Evolutionary conservation across 2,797 vertebrate species (phyloP), one percentile per base, ranked within the genome.

Genomic region (Rhadinocentrus ornatus): DNA sequence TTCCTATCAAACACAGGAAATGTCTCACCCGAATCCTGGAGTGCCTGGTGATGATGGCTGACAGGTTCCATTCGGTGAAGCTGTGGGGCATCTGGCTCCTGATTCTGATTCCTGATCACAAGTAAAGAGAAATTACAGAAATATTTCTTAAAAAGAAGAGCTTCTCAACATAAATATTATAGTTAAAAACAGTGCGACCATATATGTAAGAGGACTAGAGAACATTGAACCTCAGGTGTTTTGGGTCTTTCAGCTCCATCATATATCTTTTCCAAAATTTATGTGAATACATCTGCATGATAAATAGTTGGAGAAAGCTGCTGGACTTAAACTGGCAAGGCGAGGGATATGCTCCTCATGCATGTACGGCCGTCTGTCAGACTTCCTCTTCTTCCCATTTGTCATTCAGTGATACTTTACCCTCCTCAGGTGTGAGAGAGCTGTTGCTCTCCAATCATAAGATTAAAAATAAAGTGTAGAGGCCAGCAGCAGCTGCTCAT

Each of bases 11-110:
- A 54, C 52, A 60, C 13, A 31, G 20, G 46, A 55, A 22, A 18
- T 39, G 11, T 67, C 83, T 91, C 70, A 95, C 93, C 91, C 35
- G 24, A 75, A 60, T 59, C 66, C 78, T 27, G 63, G 63, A 78
- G 63, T 15, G 39, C 29, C 22, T 48, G 78, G 73, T 37, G 62
- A 78, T 29, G 82, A 74, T 9, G 83, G 75, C 54, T 64, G 72
- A 20, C 71, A 62, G 73, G 77, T 73, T 71, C 29, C 81, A 34
- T 16, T 71, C n/a, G 66, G 35, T 7, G 29, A 67, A 11, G 15
- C 54, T 3, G 75, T 61, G 53, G 61, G 69, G 75, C 69, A 9
- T 67, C 64, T 63, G 34, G 62, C 61, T 32, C 80, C 83, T 53
- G 87, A 69, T 50, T 76, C 76, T 9, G 61, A 72, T 22, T 74